These are phyloP conservation scores for Spodoptera exigua DNA, from an alignment of 2,888 invertebrate species.

Conservation along the genomic window DNA sequence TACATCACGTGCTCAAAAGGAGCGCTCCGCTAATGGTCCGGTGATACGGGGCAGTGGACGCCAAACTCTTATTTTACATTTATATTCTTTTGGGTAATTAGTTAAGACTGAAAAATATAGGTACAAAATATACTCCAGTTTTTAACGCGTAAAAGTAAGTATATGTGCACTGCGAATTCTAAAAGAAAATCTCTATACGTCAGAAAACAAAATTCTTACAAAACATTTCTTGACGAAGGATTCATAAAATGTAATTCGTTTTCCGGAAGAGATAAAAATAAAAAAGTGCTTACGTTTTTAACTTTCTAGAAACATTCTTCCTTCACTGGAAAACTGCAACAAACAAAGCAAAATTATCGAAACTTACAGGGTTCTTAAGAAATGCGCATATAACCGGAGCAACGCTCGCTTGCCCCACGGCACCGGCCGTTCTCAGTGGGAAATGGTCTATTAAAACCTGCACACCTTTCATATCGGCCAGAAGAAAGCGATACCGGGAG, in stretches of 20 bases:
- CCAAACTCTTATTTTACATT: conserved; percentile 47
- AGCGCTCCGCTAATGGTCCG: conserved; percentile 65
- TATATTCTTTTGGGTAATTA: conserved; percentile 31
- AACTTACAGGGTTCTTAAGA: conserved; percentile 28
- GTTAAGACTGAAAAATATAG: neutral
- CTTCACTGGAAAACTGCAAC: conserved; percentile 21
- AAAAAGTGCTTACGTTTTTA: neutral
- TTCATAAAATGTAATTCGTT: neutral
- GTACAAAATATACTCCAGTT: neutral
- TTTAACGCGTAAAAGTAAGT: too few relatives aligned
- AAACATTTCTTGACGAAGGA: too few relatives aligned
- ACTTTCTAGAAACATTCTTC: conserved; percentile 8
- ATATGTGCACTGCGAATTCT: too few relatives aligned
- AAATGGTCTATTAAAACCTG: conserved; percentile 59
- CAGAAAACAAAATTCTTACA: too few relatives aligned
- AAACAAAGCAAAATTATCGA: conserved; percentile 38
- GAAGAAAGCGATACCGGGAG: conserved; percentile 38
- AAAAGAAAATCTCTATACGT: too few relatives aligned
- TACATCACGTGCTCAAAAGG: conserved; percentile 67
- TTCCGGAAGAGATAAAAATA: neutral
- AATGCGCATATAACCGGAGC: conserved; percentile 10
- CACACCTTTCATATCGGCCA: conserved; percentile 46
- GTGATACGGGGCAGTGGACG: conserved; percentile 65
- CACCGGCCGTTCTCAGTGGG: conserved; percentile 30
- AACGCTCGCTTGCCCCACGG: conserved; percentile 15